Percentiles rank a stretch among this genome's conserved stretches.
Evolutionary conservation across 1,140 invertebrate genomes (phyloP).

Genomic region (Cydia fagiglandana): DNA sequence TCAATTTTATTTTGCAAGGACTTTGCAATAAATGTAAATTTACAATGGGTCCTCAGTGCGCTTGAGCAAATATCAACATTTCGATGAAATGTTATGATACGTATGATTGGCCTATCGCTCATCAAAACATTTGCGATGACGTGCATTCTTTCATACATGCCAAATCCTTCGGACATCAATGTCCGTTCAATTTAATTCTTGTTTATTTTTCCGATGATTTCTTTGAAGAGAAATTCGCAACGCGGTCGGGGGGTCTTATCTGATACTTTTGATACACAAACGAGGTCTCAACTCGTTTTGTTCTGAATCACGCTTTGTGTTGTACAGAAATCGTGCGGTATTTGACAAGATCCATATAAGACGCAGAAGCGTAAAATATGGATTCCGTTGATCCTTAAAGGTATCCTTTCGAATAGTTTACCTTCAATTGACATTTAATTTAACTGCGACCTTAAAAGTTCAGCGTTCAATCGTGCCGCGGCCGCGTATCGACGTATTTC

Average conservation of each 20-base stretch:
- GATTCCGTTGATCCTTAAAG: conserved; percentile 12
- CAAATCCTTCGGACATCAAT: conserved; percentile 34
- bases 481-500: conserved; percentile 40
- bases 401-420: conserved; percentile 15
- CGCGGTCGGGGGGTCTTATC: conserved; percentile 22
- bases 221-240: conserved; percentile 20
- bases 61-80: conserved; percentile 2
- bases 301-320: conserved; percentile 24
- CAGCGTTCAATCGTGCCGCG: conserved; percentile 40
- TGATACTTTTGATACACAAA: conserved; percentile 8
- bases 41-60: background rate
- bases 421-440: conserved; percentile 50
- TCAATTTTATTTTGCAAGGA: conserved; percentile 20
- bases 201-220: conserved; percentile 32
- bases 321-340: conserved; percentile 17
- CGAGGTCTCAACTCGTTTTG: conserved; percentile 15
- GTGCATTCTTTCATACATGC: conserved; percentile 31
- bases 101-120: conserved; percentile 35
- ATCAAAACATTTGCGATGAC: conserved; percentile 37
- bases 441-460: conserved; percentile 50
- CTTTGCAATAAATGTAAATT: background rate
- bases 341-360: conserved; percentile 16
- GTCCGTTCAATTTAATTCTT: conserved; percentile 28
- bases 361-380: background rate
- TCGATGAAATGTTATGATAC: conserved; percentile 28